These are phyloP conservation scores for Rattus norvegicus DNA, from an alignment of 2,113 vertebrate species.

Conservation along the genomic window DNA sequence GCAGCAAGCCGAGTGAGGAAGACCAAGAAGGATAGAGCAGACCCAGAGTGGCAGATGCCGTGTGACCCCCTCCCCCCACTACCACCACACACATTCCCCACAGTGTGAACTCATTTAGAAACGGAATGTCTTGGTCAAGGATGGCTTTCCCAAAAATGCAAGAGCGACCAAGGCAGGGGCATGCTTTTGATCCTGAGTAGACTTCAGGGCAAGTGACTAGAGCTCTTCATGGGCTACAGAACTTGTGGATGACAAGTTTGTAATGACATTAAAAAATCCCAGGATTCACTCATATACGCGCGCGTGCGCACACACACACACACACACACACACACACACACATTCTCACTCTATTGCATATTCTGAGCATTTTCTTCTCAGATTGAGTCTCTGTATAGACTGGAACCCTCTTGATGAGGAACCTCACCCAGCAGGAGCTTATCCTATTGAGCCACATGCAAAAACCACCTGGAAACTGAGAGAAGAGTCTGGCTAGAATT, in stretches of 20 bases:
- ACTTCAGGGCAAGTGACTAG: background rate
- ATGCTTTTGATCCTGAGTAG: background rate
- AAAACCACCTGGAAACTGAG: background rate
- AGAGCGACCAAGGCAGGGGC: background rate
- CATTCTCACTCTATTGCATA: background rate
- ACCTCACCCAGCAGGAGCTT: background rate
- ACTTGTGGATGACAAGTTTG: background rate
- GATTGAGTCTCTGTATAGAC: background rate
- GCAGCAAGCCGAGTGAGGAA: background rate
- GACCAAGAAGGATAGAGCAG: background rate
- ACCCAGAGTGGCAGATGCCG: background rate
- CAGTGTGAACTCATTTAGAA: background rate
- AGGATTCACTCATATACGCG: too few species aligned
- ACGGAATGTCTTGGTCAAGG: background rate
- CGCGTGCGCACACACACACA: background rate
- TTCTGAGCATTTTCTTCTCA: background rate
- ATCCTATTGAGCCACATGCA: background rate
- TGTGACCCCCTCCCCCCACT: background rate
- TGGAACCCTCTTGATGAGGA: background rate
- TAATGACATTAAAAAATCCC: background rate
- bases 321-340: background rate
- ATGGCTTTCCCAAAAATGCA: slow-evolving; percentile 13
- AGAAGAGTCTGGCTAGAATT: slow-evolving; percentile 8
- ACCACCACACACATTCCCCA: background rate
- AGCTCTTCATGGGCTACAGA: background rate